Evolutionary conservation across 2,888 invertebrate genomes (phyloP).

Genomic region (Tuberolachnus salignus): DNA sequence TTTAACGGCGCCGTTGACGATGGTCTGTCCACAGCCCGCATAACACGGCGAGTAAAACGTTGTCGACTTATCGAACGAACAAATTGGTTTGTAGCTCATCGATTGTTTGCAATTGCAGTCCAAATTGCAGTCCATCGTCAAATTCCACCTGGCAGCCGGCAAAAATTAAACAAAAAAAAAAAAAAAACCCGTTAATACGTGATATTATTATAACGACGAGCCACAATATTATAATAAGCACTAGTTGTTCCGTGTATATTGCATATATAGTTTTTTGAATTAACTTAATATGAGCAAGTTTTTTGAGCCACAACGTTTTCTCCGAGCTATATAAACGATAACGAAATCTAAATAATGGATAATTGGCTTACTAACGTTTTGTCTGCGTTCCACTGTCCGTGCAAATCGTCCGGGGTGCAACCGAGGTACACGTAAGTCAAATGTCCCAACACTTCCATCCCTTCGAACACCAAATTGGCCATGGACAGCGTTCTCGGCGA

Average conservation of each 20-base stretch:
- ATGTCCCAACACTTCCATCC: conserved; percentile 60
- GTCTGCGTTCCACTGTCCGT: conserved; percentile 58
- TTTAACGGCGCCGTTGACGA: conserved; percentile 55
- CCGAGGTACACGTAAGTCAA: conserved; percentile 61
- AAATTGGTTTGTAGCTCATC: conserved; percentile 63
- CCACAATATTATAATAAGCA: too few relatives aligned
- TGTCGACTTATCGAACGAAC: conserved; percentile 61
- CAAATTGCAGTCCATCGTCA: conserved; percentile 61
- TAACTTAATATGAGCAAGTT: too few relatives aligned
- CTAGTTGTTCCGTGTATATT: too few relatives aligned
- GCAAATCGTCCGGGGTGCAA: conserved; percentile 60
- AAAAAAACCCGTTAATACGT: too few relatives aligned
- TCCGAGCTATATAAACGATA: not conserved
- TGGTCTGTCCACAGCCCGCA: conserved; percentile 63
- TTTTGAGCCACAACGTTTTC: not conserved
- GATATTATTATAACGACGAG: too few relatives aligned
- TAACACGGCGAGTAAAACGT: conserved; percentile 66
- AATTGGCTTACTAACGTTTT: conserved; percentile 56
- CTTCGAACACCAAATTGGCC: conserved; percentile 61
- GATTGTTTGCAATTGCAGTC: conserved; percentile 61
- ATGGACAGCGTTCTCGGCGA: conserved; percentile 60
- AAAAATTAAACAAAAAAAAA: not conserved
- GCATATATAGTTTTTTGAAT: too few relatives aligned
- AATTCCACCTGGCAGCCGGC: conserved; percentile 59
- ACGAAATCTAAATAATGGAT: too few relatives aligned